phyloP scores from a whole-genome alignment of 2,888 invertebrate genomes.

The Nasonovia ribisnigri region DNA sequence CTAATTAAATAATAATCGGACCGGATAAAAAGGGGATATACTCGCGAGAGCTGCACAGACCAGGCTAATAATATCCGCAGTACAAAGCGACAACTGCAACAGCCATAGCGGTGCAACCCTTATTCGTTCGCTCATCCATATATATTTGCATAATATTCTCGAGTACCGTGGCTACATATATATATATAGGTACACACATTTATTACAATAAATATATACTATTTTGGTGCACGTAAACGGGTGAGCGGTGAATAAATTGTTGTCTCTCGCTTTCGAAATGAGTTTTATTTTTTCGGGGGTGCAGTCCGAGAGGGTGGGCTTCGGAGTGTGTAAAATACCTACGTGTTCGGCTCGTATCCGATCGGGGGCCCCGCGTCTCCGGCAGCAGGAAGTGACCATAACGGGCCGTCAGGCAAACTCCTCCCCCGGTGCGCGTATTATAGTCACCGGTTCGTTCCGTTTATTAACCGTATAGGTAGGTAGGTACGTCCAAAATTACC shows the following conservation, averaged over 20 bases:
- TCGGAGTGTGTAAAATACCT: not conserved
- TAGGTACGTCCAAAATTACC: constrained; percentile 31
- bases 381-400: constrained; percentile 44
- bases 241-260: constrained; percentile 25
- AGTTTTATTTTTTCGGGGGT: constrained; percentile 17
- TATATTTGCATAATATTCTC: constrained; percentile 32
- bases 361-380: not conserved
- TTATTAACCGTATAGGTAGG: constrained; percentile 44
- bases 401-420: constrained; percentile 43
- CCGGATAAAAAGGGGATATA: constrained; percentile 32
- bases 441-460: constrained; percentile 7
- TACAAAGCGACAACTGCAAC: constrained; percentile 14
- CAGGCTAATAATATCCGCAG: constrained; percentile 36
- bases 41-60: not conserved
- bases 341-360: not conserved
- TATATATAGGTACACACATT: not conserved
- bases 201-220: not conserved
- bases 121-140: not conserved
- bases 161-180: not conserved
- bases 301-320: not conserved
- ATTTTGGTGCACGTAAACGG: not conserved
- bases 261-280: constrained; percentile 17
- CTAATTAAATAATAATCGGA: constrained; percentile 48
- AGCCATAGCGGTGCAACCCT: not conserved
- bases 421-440: not conserved